phyloP scores from a whole-genome alignment of 2,888 invertebrate species.

The Rotaria socialis region DNA sequence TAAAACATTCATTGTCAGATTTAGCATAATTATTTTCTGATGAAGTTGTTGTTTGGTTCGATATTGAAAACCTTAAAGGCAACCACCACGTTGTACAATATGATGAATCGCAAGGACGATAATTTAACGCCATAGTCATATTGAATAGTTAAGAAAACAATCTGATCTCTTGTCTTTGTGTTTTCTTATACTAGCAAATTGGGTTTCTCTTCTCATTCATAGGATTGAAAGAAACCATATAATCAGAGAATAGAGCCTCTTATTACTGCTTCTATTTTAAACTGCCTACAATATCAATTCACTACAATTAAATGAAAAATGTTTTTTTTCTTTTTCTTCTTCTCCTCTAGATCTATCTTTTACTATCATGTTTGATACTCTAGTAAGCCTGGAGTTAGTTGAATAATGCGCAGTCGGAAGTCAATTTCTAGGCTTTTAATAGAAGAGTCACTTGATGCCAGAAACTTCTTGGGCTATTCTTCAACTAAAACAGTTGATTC shows the following conservation, averaged over 20 bases:
- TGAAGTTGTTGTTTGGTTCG: neutral
- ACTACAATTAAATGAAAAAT: neutral
- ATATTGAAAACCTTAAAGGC: neutral
- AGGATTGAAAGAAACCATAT: neutral
- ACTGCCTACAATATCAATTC: neutral
- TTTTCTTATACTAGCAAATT: neutral
- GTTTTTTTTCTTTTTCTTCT: too few species aligned
- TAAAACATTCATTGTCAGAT: neutral
- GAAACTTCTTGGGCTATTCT: too few species aligned
- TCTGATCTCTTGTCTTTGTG: neutral
- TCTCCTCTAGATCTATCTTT: neutral
- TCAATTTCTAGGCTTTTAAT: too few species aligned
- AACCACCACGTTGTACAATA: slow-evolving; percentile 6
- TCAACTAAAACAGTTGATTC: too few species aligned
- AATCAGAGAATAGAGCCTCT: neutral
- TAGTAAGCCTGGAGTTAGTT: neutral
- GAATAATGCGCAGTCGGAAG: neutral
- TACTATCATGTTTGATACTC: neutral
- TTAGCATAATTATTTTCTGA: neutral
- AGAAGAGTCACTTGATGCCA: too few species aligned
- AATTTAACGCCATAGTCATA: neutral
- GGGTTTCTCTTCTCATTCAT: neutral
- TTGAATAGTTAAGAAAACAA: neutral
- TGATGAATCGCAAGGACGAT: neutral
- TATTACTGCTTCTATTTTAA: neutral